A percentile compares a stretch with the other conserved stretches of the same genome.
Evolutionary conservation across 2,113 vertebrate genomes (phyloP).

Genomic region (Paradoxurus hermaphroditus): DNA sequence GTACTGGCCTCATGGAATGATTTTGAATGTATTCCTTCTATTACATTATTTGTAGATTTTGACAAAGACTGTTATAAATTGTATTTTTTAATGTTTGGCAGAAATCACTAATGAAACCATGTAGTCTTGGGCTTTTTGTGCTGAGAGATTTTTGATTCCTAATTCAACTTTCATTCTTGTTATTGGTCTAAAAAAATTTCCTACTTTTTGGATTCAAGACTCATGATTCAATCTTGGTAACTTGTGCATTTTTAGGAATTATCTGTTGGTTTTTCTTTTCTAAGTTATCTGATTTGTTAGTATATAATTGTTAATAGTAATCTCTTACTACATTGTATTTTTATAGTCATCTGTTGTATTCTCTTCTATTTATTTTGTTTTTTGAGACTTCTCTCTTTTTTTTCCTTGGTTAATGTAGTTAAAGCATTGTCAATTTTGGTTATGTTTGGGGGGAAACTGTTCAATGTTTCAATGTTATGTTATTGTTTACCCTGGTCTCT

Average conservation of each 20-base stretch:
- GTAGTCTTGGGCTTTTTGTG: not conserved
- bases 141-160: not conserved
- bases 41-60: not conserved
- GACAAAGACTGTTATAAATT: not conserved
- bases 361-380: not conserved
- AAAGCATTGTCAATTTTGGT: not conserved
- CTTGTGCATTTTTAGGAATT: not conserved
- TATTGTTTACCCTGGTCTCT: not conserved
- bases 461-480: not conserved
- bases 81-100: not conserved
- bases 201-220: not conserved
- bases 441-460: not conserved
- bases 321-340: not conserved
- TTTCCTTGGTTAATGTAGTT: not conserved
- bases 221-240: not conserved
- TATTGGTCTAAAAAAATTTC: not conserved
- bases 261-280: not conserved
- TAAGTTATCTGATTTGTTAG: not conserved
- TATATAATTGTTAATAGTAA: not conserved
- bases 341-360: not conserved
- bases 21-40: not conserved
- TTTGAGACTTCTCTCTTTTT: not conserved
- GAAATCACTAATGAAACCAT: not conserved
- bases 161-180: not conserved
- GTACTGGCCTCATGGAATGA: not conserved